Evolutionary conservation across 2,113 vertebrate species (phyloP).

Genomic region (Chroicocephalus ridibundus): DNA sequence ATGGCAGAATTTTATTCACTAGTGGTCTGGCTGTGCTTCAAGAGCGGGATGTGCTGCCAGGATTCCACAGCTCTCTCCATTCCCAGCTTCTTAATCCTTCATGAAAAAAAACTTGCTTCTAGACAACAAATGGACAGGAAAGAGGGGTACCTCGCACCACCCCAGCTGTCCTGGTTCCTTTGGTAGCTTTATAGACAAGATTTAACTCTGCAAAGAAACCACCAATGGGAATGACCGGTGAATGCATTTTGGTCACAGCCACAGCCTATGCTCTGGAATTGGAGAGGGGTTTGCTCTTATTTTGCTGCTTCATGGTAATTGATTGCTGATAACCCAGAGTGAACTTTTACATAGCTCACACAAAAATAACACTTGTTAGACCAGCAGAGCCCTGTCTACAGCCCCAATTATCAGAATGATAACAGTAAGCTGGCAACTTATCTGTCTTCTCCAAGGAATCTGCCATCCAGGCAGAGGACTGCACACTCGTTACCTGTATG

Average conservation of each 20-base stretch:
- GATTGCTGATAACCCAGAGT: not conserved
- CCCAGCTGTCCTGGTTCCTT: not conserved
- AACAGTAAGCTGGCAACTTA: not conserved
- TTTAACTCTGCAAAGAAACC: not conserved
- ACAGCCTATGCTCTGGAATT: not conserved
- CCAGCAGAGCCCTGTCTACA: not conserved
- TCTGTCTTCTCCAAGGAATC: not conserved
- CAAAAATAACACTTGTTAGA: not conserved
- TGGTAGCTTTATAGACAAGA: not conserved
- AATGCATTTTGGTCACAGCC: not conserved
- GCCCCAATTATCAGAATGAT: not conserved
- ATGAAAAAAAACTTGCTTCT: not conserved
- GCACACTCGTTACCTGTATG: rapidly evolving
- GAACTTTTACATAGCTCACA: not conserved
- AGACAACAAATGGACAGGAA: conserved; percentile 7
- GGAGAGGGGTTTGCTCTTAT: not conserved
- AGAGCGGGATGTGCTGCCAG: conserved; percentile 28
- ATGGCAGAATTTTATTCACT: conserved; percentile 45
- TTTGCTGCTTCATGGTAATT: not conserved
- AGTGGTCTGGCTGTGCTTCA: not conserved
- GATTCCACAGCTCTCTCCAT: not conserved
- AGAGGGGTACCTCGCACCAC: not conserved
- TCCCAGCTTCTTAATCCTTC: conserved; percentile 24
- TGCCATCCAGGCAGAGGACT: not conserved
- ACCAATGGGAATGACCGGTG: rapidly evolving